Base-by-base conservation (phyloP, 2,888 invertebrate genomes). In the Achlya flavicornis region DNA sequence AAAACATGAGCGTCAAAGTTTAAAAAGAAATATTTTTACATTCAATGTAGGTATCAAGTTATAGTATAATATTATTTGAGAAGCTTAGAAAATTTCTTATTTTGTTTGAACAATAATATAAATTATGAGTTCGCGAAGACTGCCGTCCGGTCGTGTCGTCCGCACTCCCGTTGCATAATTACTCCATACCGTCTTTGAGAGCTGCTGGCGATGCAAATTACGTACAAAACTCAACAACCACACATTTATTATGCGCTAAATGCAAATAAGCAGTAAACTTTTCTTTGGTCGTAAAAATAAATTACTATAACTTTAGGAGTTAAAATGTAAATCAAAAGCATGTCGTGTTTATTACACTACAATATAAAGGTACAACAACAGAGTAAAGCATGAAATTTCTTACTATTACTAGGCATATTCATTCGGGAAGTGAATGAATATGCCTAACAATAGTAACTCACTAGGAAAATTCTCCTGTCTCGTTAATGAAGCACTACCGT, bases 161-260 rank as follows among this genome's bases (percentile, higher is more conserved):
- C 64, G 67, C 60, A 63, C 62, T 63, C 66, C 66, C 65, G 67
- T 67, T 65, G 64, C 66, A 72, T 68, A 75, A 75, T 75, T 75
- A 75, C 73, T 66, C 64, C 10, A 60, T 33, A 61, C 64, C 66
- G 67, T 75, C 68, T 62, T 63, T 64, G 66, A 68, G 68, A 65
- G 69, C 61, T 16, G 58, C 11, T 38, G 58, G 65, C 66, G 58
- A 63, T 65, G 66, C 61, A 70, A 73, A 73, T 73, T 69, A 66
- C 58, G 53, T 61, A 68, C 62, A 67, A 61, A 41, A 61, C 63
- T 65, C 64, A 62, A 58, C 65, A 72, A 69, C 64, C 59, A 57
- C 35, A 19, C 41, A 41, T 41, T 60, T 43, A 41, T 26, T 60
- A 60, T 48, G 58, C 57, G 58, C 61, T 61, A 32, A 62, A 48